phyloP scores from a whole-genome alignment of 2,113 vertebrate species.

The Crotalus viridis region DNA sequence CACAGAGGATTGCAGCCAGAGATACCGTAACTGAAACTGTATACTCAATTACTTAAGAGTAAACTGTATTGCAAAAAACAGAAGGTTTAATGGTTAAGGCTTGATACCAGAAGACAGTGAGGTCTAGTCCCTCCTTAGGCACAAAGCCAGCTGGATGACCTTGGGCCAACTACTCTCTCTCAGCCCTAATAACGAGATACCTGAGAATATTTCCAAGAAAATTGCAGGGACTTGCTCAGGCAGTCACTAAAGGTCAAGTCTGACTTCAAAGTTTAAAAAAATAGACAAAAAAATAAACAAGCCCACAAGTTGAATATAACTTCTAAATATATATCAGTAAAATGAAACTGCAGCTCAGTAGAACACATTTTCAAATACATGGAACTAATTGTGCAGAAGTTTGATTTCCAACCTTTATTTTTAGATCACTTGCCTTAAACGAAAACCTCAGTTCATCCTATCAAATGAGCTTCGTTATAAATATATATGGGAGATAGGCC shows the following conservation, averaged over 20 bases:
- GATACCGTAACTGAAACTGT: not conserved
- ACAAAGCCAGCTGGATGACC: not conserved
- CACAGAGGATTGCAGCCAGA: not conserved
- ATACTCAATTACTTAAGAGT: not conserved
- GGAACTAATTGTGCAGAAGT: not conserved
- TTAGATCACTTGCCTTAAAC: not conserved
- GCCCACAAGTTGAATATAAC: not conserved
- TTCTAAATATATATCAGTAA: not conserved
- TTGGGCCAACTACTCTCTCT: not conserved
- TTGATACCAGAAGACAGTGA: not conserved
- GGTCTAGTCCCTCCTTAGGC: not conserved
- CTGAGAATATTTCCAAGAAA: not conserved
- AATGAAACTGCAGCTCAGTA: not conserved
- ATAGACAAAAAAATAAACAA: fast-evolving
- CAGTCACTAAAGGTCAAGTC: not conserved
- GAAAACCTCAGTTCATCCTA: not conserved
- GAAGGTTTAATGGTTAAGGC: not conserved
- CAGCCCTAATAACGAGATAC: not conserved
- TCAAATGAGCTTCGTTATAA: not conserved
- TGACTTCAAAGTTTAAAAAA: not conserved
- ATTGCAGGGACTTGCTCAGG: not conserved
- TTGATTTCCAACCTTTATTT: not conserved
- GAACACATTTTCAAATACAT: not conserved
- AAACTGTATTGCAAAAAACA: not conserved
- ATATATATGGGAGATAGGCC: not conserved